Conservation (phyloP, 2,113 vertebrate genomes). For the Columba janthina region DNA sequence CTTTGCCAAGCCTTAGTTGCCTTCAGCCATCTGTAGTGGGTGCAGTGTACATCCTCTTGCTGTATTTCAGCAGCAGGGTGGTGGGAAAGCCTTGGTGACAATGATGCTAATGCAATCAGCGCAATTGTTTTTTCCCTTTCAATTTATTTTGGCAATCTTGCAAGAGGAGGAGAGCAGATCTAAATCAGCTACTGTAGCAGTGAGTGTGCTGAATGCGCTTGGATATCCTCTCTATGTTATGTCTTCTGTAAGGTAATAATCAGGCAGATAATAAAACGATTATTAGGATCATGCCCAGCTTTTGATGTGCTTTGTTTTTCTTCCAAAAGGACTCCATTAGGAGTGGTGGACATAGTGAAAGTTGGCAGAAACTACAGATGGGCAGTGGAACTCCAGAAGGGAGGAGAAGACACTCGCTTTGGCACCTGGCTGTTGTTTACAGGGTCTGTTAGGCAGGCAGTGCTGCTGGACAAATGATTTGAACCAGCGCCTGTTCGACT, state of each 20-base stretch:
- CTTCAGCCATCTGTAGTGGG: neutral
- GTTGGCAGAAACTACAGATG: fast-evolving
- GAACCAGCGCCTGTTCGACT: constrained; percentile 6
- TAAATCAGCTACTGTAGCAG: neutral
- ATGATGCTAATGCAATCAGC: neutral
- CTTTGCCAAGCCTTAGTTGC: neutral
- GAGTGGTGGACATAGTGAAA: neutral
- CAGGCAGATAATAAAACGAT: neutral
- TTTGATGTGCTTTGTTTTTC: neutral
- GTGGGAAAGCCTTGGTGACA: neutral
- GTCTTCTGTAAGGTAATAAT: neutral
- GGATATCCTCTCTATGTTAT: neutral
- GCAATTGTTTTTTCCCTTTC: neutral
- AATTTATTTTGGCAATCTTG: constrained; percentile 29
- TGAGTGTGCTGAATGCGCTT: neutral
- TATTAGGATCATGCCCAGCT: neutral
- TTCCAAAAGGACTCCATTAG: neutral
- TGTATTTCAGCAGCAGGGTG: neutral
- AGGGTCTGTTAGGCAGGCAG: neutral
- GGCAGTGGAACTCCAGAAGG: neutral
- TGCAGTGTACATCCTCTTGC: neutral
- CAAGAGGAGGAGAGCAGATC: neutral
- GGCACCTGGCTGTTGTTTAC: neutral
- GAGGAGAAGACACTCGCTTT: neutral
- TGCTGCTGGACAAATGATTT: constrained; percentile 40